A percentile compares a stretch with the other conserved stretches of the same genome.
These are phyloP conservation scores for Charina bottae DNA, from an alignment of 2,113 vertebrate genomes.

Conservation along the genomic window DNA sequence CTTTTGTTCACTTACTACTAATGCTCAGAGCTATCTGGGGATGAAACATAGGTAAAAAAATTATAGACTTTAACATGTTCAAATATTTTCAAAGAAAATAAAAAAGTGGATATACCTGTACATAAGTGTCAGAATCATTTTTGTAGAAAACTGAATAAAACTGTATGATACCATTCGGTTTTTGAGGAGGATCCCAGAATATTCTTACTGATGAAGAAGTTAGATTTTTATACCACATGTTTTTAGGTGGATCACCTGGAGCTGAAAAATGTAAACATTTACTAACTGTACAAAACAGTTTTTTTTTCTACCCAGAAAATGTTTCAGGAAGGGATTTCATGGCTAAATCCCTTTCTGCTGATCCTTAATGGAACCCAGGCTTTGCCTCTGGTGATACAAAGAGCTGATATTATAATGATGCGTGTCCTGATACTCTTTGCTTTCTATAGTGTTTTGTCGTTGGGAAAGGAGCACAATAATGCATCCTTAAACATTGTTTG, in stretches of 20 bases:
- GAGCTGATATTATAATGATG: neutral
- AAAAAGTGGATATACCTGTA: conserved; percentile 79
- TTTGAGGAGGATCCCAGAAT: conserved; percentile 84
- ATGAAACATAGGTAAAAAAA: neutral
- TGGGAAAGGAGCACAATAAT: neutral
- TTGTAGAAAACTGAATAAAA: conserved; percentile 86
- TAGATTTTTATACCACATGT: conserved; percentile 81
- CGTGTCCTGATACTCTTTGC: neutral
- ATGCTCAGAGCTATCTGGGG: neutral
- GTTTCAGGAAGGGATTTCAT: neutral
- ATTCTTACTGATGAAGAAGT: conserved; percentile 82
- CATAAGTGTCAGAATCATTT: conserved; percentile 73
- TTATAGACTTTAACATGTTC: neutral
- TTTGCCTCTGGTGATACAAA: neutral
- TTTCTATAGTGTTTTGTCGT: neutral
- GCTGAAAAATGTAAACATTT: conserved; percentile 72
- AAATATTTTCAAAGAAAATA: neutral
- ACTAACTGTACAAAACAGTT: conserved; percentile 23
- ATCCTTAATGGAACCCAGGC: neutral
- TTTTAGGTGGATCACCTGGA: conserved; percentile 86
- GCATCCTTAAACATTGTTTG: neutral
- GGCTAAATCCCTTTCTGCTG: neutral
- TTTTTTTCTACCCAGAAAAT: neutral
- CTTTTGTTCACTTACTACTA: neutral
- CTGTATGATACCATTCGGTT: conserved; percentile 87